A percentile compares a stretch with the other conserved stretches of the same genome.
Conservation (phyloP, 2,113 vertebrate species). For the Cottus gobio region DNA sequence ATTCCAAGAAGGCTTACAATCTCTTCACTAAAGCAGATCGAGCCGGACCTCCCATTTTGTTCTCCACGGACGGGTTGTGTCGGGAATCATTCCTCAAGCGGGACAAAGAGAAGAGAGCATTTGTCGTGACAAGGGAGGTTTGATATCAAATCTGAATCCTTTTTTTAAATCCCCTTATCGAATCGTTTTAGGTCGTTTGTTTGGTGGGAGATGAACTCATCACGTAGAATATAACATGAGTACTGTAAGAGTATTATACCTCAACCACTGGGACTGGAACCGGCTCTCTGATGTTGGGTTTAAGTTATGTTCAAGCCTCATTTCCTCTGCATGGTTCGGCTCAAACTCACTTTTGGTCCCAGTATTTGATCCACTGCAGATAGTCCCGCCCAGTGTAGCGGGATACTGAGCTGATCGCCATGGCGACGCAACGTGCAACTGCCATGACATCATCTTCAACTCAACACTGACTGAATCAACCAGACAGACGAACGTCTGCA, state of each 20-base stretch:
- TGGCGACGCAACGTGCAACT: neutral
- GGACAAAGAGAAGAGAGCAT: slow-evolving; percentile 10
- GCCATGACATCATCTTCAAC: neutral
- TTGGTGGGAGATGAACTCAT: neutral
- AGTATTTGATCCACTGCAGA: neutral
- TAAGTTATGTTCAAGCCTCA: neutral
- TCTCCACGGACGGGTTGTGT: slow-evolving; percentile 14
- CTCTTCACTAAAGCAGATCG: slow-evolving; percentile 30
- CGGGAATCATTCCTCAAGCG: slow-evolving; percentile 10
- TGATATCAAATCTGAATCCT: neutral
- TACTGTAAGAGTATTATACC: neutral
- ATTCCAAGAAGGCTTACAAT: slow-evolving; percentile 68
- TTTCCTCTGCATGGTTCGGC: neutral
- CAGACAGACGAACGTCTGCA: neutral
- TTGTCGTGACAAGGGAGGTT: slow-evolving; percentile 12
- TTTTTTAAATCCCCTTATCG: neutral
- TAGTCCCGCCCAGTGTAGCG: neutral
- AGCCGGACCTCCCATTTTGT: slow-evolving; percentile 45
- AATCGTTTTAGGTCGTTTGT: neutral
- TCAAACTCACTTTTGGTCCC: neutral
- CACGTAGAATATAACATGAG: neutral
- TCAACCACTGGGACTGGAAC: neutral
- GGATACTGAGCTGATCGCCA: neutral
- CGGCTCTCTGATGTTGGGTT: neutral
- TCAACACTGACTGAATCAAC: neutral